Evolutionary conservation across 2,113 vertebrate species (phyloP).

Genomic region (Phalacrocorax pelagicus): DNA sequence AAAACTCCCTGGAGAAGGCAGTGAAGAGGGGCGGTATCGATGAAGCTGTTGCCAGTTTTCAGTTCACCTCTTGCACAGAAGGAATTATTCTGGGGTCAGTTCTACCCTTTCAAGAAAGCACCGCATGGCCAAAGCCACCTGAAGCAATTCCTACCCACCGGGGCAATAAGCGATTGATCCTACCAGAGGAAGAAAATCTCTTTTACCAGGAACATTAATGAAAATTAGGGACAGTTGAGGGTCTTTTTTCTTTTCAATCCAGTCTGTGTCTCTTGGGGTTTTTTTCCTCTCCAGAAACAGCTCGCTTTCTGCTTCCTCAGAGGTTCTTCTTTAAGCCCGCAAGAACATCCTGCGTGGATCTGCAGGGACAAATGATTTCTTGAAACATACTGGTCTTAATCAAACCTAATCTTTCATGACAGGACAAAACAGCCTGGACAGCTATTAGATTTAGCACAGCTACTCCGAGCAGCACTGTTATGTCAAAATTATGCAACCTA

Average conservation of each 20-base stretch:
- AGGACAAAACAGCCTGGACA: background rate
- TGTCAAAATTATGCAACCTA: slow-evolving; percentile 37
- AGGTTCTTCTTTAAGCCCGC: background rate
- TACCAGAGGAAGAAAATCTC: background rate
- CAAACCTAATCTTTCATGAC: slow-evolving; percentile 40
- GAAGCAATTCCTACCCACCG: background rate
- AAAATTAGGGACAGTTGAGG: background rate
- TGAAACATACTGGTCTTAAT: slow-evolving; percentile 26
- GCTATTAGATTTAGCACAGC: slow-evolving; percentile 15
- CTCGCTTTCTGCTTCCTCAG: background rate
- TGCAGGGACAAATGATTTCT: slow-evolving; percentile 5
- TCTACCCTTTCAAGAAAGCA: background rate
- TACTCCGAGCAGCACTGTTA: slow-evolving; percentile 25
- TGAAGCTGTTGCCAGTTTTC: background rate
- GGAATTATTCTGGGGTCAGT: background rate
- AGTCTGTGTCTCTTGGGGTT: accelerated
- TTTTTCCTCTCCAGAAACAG: background rate
- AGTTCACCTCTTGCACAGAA: background rate
- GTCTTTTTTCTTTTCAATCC: background rate
- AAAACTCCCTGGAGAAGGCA: background rate
- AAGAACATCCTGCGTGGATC: background rate
- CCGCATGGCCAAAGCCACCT: background rate
- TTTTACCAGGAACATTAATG: background rate
- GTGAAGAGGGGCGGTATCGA: accelerated
- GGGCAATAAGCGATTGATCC: background rate